Evolutionary conservation across 2,797 vertebrate species (phyloP), one percentile per base, ranked within the genome.

Genomic region (Myiotriccus ornatus): DNA sequence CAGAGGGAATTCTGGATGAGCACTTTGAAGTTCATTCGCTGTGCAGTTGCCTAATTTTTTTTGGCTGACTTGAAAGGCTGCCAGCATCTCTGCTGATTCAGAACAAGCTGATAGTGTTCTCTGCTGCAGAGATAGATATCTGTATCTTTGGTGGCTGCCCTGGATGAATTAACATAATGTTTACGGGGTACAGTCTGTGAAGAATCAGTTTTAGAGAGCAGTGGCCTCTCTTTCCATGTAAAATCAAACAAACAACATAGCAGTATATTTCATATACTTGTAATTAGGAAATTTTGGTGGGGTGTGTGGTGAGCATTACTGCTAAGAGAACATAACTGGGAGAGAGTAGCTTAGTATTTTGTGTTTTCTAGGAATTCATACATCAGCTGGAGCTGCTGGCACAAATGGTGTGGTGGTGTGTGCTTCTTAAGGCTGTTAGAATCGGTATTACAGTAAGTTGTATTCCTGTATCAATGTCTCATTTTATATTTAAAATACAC

Each of bases 81-180:
- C 95, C 94, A 87, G 79, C 47, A 53, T 95, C 68, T 27, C 12
- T 91, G 93, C 85, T 93, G 89, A 76, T 97, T 89, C 90, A 67
- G 85, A 94, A 88, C 96, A 96, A 93, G 87, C 91, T 87, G 92
- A 91, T 69, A 87, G 96, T 97, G 97, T 95, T 96, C 56, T 85
- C 84, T 76, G 62, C 7, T 94, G 91, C 85, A 79, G 68, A 79
- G 90, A 75, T 94, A 79, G 90, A 75, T 94, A 57, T 22, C 81
- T 37, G 39, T 79, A 71, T 73, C 87, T 90, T 93, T 41, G 13
- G 86, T 83, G 89, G 63, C 85, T 89, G 79, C 89, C 68, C 76
- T 59, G 91, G 71, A 89, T 89, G 92, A 95, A 95, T 96, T 84
- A 74, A 60, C 60, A 64, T 63, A 47, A 50, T 68, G 75, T 89